These are phyloP conservation scores for Teinopalpus imperialis DNA, from an alignment of 2,888 invertebrate genomes.

Conservation along the genomic window DNA sequence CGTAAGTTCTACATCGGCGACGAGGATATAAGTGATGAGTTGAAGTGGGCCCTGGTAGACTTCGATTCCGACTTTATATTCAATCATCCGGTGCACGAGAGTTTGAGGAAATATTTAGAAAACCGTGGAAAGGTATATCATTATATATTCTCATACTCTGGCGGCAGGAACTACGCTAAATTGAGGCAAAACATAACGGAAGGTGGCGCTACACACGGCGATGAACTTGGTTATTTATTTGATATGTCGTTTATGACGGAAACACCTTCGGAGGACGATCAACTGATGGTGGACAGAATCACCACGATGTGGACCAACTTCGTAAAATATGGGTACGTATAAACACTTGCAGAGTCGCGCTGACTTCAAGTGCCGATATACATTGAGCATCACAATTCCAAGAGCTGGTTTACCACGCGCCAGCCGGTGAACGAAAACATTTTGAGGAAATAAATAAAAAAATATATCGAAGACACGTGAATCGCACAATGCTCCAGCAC, in stretches of 20 bases:
- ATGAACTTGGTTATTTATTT: slow-evolving; percentile 56
- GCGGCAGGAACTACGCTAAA: slow-evolving; percentile 40
- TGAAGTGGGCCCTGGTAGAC: slow-evolving; percentile 36
- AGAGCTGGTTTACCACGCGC: too few relatives aligned
- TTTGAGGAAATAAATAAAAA: too few relatives aligned
- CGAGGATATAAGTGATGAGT: slow-evolving; percentile 32
- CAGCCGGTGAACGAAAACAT: too few relatives aligned
- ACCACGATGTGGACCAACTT: slow-evolving; percentile 67
- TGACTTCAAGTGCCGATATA: too few relatives aligned
- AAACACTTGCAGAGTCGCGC: too few relatives aligned
- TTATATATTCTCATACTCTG: slow-evolving; percentile 53
- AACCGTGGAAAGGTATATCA: slow-evolving; percentile 41
- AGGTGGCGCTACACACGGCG: slow-evolving; percentile 44
- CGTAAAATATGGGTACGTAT: slow-evolving; percentile 59
- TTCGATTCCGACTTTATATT: slow-evolving; percentile 52
- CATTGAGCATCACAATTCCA: too few relatives aligned
- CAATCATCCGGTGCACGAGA: slow-evolving; percentile 44
- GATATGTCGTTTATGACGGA: slow-evolving; percentile 31
- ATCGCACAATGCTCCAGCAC: too few relatives aligned
- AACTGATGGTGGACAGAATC: slow-evolving; percentile 48
- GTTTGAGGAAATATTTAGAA: slow-evolving; percentile 34
- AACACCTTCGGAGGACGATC: slow-evolving; percentile 38
- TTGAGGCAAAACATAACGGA: slow-evolving; percentile 31
- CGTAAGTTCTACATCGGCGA: slow-evolving; percentile 52
- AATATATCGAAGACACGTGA: too few relatives aligned